Conservation (phyloP, 2,888 invertebrate genomes). For the Acrocyrtus sp. region DNA sequence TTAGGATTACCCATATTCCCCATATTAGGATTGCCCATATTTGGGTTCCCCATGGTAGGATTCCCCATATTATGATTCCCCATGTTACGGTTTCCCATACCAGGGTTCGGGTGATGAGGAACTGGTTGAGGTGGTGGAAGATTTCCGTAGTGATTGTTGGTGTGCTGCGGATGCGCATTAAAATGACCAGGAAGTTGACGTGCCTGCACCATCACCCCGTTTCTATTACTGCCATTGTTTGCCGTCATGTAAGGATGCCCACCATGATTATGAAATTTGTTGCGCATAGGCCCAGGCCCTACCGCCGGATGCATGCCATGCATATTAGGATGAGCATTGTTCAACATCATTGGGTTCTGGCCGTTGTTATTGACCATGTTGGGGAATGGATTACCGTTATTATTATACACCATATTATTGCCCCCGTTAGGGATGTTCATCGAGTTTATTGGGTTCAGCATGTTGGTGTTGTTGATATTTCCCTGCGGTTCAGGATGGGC, state of each 20-base stretch:
- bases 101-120: slow-evolving; percentile 10
- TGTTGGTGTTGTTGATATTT: slow-evolving; percentile 16
- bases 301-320: neutral
- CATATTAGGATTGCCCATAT: neutral
- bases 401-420: slow-evolving; percentile 27
- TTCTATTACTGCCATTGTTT: slow-evolving; percentile 4
- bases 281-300: slow-evolving; percentile 33
- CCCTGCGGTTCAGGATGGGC: slow-evolving; percentile 6
- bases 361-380: slow-evolving; percentile 17
- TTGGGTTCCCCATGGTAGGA: slow-evolving; percentile 10
- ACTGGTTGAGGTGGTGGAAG: neutral
- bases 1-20: slow-evolving; percentile 8
- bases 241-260: slow-evolving; percentile 36
- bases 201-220: slow-evolving; percentile 22
- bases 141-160: slow-evolving; percentile 23
- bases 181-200: slow-evolving; percentile 25
- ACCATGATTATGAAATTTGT: slow-evolving; percentile 15
- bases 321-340: slow-evolving; percentile 19
- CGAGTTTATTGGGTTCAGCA: slow-evolving; percentile 2
- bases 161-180: slow-evolving; percentile 8
- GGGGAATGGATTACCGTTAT: slow-evolving; percentile 16
- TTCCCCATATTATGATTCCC: neutral
- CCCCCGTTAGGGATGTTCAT: neutral
- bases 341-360: slow-evolving; percentile 14
- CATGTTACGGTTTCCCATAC: neutral